phyloP scores from a whole-genome alignment of 1,140 invertebrate species.

The Archivesica marissinica region DNA sequence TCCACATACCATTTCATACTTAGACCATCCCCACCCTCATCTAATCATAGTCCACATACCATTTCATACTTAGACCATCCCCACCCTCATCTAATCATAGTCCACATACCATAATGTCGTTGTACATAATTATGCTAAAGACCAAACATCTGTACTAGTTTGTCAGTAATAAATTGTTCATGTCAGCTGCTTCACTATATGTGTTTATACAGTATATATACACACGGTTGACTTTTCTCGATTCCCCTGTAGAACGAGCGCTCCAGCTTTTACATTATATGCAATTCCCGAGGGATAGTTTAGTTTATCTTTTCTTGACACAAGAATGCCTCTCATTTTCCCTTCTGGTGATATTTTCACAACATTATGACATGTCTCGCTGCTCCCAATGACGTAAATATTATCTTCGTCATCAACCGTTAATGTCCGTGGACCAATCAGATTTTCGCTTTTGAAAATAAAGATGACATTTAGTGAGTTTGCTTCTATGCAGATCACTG shows the following conservation, averaged over 20 bases:
- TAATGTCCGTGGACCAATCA: slow-evolving; percentile 32
- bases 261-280: not conserved
- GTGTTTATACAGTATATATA: not conserved
- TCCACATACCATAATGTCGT: no score
- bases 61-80: no score
- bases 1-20: no score
- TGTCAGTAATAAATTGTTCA: no score
- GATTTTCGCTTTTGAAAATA: not conserved
- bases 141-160: no score
- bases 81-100: no score
- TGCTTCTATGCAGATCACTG: slow-evolving; percentile 22
- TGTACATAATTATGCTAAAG: no score
- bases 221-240: slow-evolving; percentile 15
- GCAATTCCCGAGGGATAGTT: slow-evolving; percentile 46
- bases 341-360: slow-evolving; percentile 29
- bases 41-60: no score
- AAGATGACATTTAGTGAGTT: slow-evolving; percentile 32
- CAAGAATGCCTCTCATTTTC: slow-evolving; percentile 4
- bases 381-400: slow-evolving; percentile 56
- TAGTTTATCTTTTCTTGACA: slow-evolving; percentile 41
- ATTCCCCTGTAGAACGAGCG: slow-evolving; percentile 24
- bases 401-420: slow-evolving; percentile 26
- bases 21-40: no score
- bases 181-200: not conserved
- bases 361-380: slow-evolving; percentile 50